phyloP scores from a whole-genome alignment of 2,888 invertebrate genomes.

The Notodonta dromedarius region DNA sequence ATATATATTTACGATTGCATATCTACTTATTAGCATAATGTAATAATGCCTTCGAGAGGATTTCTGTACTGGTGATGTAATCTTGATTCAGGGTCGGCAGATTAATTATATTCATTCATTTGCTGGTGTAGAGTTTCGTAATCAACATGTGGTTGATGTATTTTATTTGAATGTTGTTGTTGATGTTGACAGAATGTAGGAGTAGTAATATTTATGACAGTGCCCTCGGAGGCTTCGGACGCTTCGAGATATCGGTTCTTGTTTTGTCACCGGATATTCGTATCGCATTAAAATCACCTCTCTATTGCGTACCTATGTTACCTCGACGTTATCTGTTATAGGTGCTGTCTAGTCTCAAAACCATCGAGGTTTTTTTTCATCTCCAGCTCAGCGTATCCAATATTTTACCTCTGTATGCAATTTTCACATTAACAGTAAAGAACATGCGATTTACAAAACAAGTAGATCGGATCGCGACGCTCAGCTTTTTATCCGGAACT shows the following conservation, averaged over 20 bases:
- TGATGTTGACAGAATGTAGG: neutral
- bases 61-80: slow-evolving; percentile 28
- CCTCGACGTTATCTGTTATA: too few species aligned
- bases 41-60: slow-evolving; percentile 33
- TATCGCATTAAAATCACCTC: neutral
- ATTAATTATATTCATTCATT: slow-evolving; percentile 21
- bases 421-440: slow-evolving; percentile 42
- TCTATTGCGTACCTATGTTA: too few species aligned
- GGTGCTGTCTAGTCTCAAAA: neutral
- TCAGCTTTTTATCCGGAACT: slow-evolving; percentile 68
- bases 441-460: slow-evolving; percentile 57
- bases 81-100: slow-evolving; percentile 24
- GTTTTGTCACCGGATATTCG: neutral
- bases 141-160: slow-evolving; percentile 6
- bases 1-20: slow-evolving; percentile 57
- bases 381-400: slow-evolving; percentile 13
- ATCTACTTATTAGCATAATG: slow-evolving; percentile 49
- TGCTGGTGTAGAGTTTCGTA: slow-evolving; percentile 20
- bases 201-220: slow-evolving; percentile 1
- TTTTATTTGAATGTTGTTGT: slow-evolving; percentile 4
- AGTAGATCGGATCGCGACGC: slow-evolving; percentile 67
- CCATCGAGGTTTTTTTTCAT: slow-evolving; percentile 7
- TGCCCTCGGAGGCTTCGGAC: neutral
- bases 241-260: neutral
- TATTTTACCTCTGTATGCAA: slow-evolving; percentile 19